Percentiles rank a stretch among this genome's conserved stretches.
Evolutionary conservation across 1,140 invertebrate species (phyloP).

Genomic region (Heliconius hermathena): DNA sequence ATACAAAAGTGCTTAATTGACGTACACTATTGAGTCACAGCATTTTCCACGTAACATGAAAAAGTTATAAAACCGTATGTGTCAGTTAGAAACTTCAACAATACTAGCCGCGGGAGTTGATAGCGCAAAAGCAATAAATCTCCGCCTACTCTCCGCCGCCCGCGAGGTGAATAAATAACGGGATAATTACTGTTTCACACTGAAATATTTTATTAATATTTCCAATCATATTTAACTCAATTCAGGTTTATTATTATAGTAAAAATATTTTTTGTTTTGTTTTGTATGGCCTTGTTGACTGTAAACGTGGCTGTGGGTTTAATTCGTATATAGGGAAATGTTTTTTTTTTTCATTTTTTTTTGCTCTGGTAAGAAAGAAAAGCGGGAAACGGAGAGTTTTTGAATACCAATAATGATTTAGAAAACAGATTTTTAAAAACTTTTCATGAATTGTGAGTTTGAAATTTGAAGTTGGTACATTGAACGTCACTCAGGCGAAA

Average conservation of each 20-base stretch:
- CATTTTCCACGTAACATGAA: neutral
- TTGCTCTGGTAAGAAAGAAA: no score
- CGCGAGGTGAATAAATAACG: conserved; percentile 5
- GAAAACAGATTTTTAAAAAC: no score
- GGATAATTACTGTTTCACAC: neutral
- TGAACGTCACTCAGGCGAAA: no score
- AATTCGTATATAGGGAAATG: neutral
- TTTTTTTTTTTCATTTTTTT: no score
- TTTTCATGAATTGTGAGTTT: no score
- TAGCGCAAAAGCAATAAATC: neutral
- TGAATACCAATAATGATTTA: no score
- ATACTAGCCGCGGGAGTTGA: neutral
- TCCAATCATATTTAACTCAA: conserved; percentile 13
- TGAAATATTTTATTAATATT: conserved; percentile 15
- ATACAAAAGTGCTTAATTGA: no score
- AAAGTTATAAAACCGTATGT: neutral
- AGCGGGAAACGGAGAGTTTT: no score
- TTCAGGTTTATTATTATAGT: neutral
- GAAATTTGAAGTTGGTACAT: no score
- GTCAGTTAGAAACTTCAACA: conserved; percentile 6
- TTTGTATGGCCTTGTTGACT: no score
- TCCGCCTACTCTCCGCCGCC: neutral
- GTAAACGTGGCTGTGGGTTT: neutral
- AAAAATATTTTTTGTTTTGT: neutral
- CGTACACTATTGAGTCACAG: neutral